Base-by-base conservation (phyloP, 2,113 vertebrate genomes). In the Chiloscyllium plagiosum region DNA sequence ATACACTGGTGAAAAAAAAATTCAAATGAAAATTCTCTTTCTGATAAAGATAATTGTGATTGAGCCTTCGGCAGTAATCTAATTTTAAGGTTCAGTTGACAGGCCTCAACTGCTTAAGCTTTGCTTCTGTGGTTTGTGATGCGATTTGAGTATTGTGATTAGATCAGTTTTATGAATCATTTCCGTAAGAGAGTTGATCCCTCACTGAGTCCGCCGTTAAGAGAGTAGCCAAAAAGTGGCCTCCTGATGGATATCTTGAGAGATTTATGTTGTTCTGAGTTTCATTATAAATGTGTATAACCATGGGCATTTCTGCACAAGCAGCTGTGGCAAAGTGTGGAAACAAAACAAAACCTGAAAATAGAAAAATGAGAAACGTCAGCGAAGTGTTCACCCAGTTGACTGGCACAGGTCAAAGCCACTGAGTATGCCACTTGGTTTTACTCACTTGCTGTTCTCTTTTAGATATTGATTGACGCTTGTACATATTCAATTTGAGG, bases 161-260 rank as follows among this genome's bases (percentile, higher is more conserved):
- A 72, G 50, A 95, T 95, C 22, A 89, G n/a, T 93, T 93, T 93
- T 93, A 66, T 93, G 37, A 93, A 93, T 33, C 6, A 10, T n/a
- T 68, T 93, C 61, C 89, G 37, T 20, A 50, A 37, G 65, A 22
- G 80, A 37, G 65, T 22, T 7, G 61, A 68, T 37, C n/a, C n/a
- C n/a, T 37, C n/a, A 65, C 19, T 19, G 89, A 93, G 33, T 66
- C 65, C 37, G 1, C 56, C 5, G 1, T 65, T 33, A 93, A 65
- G 61, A 37, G n/a, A 66, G 61, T 66, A 37, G 19, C 89, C 61
- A 10, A 66, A 93, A n/a, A 22, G 33, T 93, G 33, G n/a, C n/a
- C 19, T 66, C 8, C 89, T 37, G 89, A n/a, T 89, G 47, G 3
- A 15, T 89, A 94, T 12, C 92, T 70, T 94, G 66, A 42, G 92